Conservation (phyloP, 2,113 vertebrate genomes). For the Pterocles orientalis region DNA sequence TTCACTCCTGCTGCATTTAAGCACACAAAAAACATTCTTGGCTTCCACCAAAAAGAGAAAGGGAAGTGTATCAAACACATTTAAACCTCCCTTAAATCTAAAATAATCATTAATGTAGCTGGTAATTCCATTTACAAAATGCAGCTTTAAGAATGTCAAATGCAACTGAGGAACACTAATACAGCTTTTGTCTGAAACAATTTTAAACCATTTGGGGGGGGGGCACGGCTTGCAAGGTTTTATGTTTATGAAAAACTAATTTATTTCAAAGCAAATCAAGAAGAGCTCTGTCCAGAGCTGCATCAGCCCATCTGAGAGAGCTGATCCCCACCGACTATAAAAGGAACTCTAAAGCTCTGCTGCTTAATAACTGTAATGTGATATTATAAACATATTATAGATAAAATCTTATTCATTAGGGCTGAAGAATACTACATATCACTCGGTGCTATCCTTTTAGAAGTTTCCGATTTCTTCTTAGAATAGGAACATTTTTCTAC, state of each 20-base stretch:
- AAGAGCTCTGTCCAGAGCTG: not conserved
- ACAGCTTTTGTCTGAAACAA: slow-evolving; percentile 7
- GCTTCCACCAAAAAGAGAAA: not conserved
- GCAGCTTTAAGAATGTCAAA: not conserved
- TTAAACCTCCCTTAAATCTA: not conserved
- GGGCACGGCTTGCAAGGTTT: not conserved
- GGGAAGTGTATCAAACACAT: not conserved
- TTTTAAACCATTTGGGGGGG: not conserved
- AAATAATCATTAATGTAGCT: not conserved
- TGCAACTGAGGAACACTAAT: not conserved
- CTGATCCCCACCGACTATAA: not conserved
- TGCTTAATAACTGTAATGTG: not conserved
- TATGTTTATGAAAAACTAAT: not conserved
- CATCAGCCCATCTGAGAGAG: not conserved
- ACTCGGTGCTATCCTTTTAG: not conserved
- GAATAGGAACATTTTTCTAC: not conserved
- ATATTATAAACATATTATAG: not conserved
- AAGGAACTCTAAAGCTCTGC: not conserved
- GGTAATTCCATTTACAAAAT: too few species aligned
- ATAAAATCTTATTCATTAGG: not conserved
- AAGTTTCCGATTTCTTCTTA: not conserved
- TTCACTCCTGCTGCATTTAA: not conserved
- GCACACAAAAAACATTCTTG: not conserved
- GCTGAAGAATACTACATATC: not conserved
- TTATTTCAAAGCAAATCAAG: slow-evolving; percentile 16